Percentiles rank a stretch among this genome's conserved stretches.
phyloP scores from a whole-genome alignment of 2,113 vertebrate species.

The Malurus melanocephalus region DNA sequence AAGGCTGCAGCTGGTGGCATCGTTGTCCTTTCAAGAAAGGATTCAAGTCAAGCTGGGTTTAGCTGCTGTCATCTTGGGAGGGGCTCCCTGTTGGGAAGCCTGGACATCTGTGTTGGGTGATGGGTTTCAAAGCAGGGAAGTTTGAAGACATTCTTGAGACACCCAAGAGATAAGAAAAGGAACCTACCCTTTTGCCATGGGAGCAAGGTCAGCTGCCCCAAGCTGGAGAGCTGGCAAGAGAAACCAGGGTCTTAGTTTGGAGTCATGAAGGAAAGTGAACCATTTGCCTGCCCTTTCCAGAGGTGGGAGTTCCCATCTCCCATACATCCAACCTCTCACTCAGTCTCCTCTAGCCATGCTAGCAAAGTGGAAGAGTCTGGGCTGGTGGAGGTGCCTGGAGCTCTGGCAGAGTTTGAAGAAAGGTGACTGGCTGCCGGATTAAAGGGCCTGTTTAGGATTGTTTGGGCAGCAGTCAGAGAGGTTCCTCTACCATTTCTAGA shows the following conservation, averaged over 20 bases:
- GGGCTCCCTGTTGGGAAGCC: not conserved
- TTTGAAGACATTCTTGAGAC: not conserved
- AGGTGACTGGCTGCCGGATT: not conserved
- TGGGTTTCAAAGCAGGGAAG: not conserved
- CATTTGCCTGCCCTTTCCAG: not conserved
- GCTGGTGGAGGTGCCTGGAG: not conserved
- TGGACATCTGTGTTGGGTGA: rapidly evolving
- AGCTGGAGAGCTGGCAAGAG: not conserved
- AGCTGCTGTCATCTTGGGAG: not conserved
- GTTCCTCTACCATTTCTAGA: not conserved
- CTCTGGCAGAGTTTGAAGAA: not conserved
- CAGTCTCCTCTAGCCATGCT: not conserved
- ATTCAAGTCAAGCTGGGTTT: not conserved
- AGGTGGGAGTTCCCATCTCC: not conserved
- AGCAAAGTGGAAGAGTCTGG: not conserved
- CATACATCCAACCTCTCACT: not conserved
- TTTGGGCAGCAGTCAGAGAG: not conserved
- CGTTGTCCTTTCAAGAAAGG: not conserved
- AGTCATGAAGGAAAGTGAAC: not conserved
- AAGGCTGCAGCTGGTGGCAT: not conserved
- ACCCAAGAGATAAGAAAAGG: not conserved
- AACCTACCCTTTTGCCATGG: not conserved
- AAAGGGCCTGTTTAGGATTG: not conserved
- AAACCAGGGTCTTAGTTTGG: not conserved
- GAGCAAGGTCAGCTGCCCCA: not conserved